Evolutionary conservation across 1,140 invertebrate genomes (phyloP), one percentile per base, ranked within the genome.

Genomic region (Cepaea nemoralis): DNA sequence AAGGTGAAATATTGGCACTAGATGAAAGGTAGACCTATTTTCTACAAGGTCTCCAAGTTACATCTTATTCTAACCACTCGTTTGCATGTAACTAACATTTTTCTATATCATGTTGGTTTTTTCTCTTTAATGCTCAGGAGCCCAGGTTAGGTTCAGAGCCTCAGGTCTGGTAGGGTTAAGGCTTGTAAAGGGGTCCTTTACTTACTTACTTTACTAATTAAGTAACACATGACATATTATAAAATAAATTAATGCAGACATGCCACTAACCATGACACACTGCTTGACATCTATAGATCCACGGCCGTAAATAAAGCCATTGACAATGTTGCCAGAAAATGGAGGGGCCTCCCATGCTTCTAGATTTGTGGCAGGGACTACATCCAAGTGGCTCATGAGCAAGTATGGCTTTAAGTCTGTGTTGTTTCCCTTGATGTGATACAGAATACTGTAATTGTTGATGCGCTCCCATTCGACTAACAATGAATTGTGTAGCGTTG

Each of bases 231-330:
- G n/a, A n/a, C n/a, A n/a, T n/a, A n/a, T n/a, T n/a, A n/a, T n/a
- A 45, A 45, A 45, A 8, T 45, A 45, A 45, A 45, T 10, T 45
- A 45, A 19, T 10, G n/a, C 19, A 55, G 50, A 55, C 16, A 10
- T 45, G 16, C 42, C 19, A 81, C 83, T 77, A 87, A 93, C 93
- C 91, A 94, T 92, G 5, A 93, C 90, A 55, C 89, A 89, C 83
- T 92, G 88, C 87, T 94, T 94, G 77, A 91, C 91, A 90, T 94
- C 93, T 82, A 94, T 90, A 35, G 93, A 90, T 69, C 93, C 91
- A 86, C 94, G 86, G n/a, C 91, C 94, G 88, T 93, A 94, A 37
- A 94, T 92, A 82, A 90, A 93, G 55, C 90, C 91, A 85, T 93
- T 90, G 55, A 91, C 85, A 33, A 92, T 90, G 35, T 91, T 85